Percentiles rank a stretch among this genome's conserved stretches.
These are phyloP conservation scores for Aurelia aurita complex sp. Pacific DNA, from an alignment of 30 jellyfish, hydroid and myxozoan species.

Conservation along the genomic window DNA sequence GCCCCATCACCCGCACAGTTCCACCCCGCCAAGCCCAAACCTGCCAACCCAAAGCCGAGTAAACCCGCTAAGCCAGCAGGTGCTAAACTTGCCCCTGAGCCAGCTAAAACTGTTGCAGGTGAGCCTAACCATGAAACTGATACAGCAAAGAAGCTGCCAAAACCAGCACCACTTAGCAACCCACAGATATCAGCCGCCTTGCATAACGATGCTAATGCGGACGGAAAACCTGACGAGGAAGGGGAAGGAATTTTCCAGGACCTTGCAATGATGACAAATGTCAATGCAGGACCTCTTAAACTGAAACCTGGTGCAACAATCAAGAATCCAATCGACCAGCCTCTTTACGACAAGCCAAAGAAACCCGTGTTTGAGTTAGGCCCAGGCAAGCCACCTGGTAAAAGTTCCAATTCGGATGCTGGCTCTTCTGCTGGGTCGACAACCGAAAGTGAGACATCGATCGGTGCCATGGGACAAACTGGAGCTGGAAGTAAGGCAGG, in stretches of 20 bases:
- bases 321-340: slow-evolving; percentile 68
- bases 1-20: slow-evolving; percentile 78
- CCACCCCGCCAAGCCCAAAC: slow-evolving; percentile 62
- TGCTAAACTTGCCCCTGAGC: slow-evolving; percentile 30
- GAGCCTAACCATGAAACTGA: slow-evolving; percentile 55
- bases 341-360: slow-evolving; percentile 57
- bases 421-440: slow-evolving; percentile 83
- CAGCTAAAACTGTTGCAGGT: slow-evolving; percentile 47
- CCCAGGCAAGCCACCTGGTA: slow-evolving; percentile 25
- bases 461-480: too few relatives aligned
- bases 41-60: slow-evolving; percentile 9
- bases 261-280: slow-evolving; percentile 70
- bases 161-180: slow-evolving; percentile 81
- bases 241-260: slow-evolving; percentile 57
- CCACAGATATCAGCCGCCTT: slow-evolving; percentile 68
- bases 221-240: slow-evolving; percentile 52
- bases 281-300: slow-evolving; percentile 56
- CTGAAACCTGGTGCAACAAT: slow-evolving; percentile 63
- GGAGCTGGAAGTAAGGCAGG: slow-evolving; percentile 68
- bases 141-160: slow-evolving; percentile 50
- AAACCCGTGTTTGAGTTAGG: slow-evolving; percentile 74
- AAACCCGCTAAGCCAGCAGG: slow-evolving; percentile 28
- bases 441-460: slow-evolving; percentile 68
- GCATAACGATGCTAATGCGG: slow-evolving; percentile 87
- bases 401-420: slow-evolving; percentile 70